Evolutionary conservation across 1,140 invertebrate genomes (phyloP), one percentile per base, ranked within the genome.

Genomic region (Ceratina japonica): DNA sequence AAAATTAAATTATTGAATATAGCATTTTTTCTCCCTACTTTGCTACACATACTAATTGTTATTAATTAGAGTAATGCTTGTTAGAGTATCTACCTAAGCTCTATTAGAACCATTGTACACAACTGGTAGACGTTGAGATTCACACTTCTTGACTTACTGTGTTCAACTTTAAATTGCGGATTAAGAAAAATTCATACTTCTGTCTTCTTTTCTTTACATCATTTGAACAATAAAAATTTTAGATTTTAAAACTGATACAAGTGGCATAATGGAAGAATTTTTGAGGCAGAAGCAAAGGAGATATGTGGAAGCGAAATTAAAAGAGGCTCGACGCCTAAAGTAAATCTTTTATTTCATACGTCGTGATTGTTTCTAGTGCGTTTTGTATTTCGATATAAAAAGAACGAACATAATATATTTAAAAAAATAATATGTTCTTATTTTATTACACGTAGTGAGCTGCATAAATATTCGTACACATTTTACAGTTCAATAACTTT

Each of bases 241-340:
- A 31, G 27, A 4, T 31, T 31, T 4, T 31, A 31, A 31, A 31
- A 15, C 10, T 8, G 18, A 58, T 51, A 37, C 4, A 51, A 18
- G 4, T 8, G 18, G 8, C 12, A 10, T 31, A n/a, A 91, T 89
- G 90, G 87, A 89, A 64, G 84, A 87, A 51, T 91, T 91, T 83
- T 80, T 91, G 37, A 86, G 54, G 68, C 70, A 81, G 62, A 84
- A 83, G 22, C 81, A 81, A 70, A 85, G 78, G 69, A 89, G 83
- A 79, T 89, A 87, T 49, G 8, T 84, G 24, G 49, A 77, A 71
- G 24, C 49, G 18, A 63, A 15, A 7, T 15, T 7, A 1, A 51
- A 15, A 61, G 44, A 52, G 7, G 24, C 37, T 7, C 37, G 2
- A 31, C 59, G 49, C 63, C 63, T 58, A n/a, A 78, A 68, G 75